Evolutionary conservation across 1,140 invertebrate species (phyloP).

Genomic region (Scaptomyza pallida): DNA sequence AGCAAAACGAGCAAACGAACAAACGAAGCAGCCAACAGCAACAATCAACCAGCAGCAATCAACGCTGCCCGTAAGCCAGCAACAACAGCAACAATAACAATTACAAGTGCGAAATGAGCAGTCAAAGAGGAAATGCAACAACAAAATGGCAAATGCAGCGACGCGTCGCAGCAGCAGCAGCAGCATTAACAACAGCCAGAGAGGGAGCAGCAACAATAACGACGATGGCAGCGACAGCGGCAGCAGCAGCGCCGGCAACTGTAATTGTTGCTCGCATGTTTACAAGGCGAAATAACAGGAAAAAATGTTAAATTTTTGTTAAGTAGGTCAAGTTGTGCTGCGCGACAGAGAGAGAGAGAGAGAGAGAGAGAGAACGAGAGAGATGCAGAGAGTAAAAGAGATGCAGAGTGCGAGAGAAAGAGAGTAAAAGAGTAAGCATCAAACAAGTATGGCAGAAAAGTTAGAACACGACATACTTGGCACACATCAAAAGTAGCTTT

Average conservation of each 20-base stretch:
- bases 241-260: slow-evolving; percentile 57
- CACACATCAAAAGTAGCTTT: neutral
- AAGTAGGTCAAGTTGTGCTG: slow-evolving; percentile 82
- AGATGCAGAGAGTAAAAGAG: slow-evolving; percentile 15
- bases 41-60: slow-evolving; percentile 43
- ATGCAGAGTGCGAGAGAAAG: slow-evolving; percentile 20
- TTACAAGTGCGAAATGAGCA: slow-evolving; percentile 62
- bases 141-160: slow-evolving; percentile 53
- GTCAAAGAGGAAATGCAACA: slow-evolving; percentile 73
- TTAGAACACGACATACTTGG: slow-evolving; percentile 32
- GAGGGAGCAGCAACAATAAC: slow-evolving; percentile 25
- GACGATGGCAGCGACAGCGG: slow-evolving; percentile 7
- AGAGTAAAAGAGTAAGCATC: slow-evolving; percentile 45
- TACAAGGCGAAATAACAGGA: slow-evolving; percentile 81
- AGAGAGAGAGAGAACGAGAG: slow-evolving; percentile 32
- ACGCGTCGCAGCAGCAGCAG: slow-evolving; percentile 35
- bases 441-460: slow-evolving; percentile 56
- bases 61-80: slow-evolving; percentile 34
- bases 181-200: no score
- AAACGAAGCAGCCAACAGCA: slow-evolving; percentile 43
- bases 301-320: slow-evolving; percentile 82
- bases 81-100: slow-evolving; percentile 19
- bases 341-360: slow-evolving; percentile 6
- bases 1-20: slow-evolving; percentile 22
- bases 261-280: slow-evolving; percentile 72